Evolutionary conservation across 2,888 invertebrate genomes (phyloP).

Genomic region (Scaptomyza polygonia): DNA sequence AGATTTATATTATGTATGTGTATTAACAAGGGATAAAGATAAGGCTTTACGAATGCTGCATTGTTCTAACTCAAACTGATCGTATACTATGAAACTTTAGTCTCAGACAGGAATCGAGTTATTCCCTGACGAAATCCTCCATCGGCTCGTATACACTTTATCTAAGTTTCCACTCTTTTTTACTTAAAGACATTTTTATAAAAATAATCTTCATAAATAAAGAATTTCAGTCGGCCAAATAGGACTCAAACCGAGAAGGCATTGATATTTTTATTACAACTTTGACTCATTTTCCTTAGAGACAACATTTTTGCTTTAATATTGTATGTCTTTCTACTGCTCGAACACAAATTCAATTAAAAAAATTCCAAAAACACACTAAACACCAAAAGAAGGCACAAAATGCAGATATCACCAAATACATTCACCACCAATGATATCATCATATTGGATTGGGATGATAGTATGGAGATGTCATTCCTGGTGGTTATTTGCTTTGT

Average conservation of each 20-base stretch:
- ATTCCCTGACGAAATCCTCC: no score
- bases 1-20: no score
- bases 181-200: no score
- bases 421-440: neutral
- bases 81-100: no score
- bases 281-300: neutral
- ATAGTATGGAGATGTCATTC: constrained; percentile 31
- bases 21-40: no score
- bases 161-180: no score
- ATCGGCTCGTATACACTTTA: no score
- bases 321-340: neutral
- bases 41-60: no score
- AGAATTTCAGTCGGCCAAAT: no score
- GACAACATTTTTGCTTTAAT: neutral
- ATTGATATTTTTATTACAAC: neutral
- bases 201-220: no score
- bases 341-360: neutral
- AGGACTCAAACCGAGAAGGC: neutral
- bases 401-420: constrained; percentile 5
- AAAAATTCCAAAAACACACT: neutral
- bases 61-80: no score
- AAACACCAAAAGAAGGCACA: constrained; percentile 23
- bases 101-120: no score
- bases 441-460: constrained; percentile 28
- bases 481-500: constrained; percentile 32